These are phyloP conservation scores for Myzus persicae DNA, from an alignment of 1,140 invertebrate species.

Conservation along the genomic window DNA sequence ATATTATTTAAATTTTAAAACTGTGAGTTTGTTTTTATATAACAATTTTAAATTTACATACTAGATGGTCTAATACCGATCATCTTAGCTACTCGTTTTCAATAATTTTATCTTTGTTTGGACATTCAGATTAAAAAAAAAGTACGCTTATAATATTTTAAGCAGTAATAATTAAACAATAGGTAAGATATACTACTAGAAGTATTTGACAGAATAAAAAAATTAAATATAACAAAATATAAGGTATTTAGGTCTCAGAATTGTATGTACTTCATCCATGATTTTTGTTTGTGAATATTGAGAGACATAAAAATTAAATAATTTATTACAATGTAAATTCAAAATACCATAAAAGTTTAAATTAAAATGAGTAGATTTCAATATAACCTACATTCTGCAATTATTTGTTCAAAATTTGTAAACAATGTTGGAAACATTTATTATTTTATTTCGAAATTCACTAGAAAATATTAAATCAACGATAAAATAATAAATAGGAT, in stretches of 20 bases:
- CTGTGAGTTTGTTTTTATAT: background rate
- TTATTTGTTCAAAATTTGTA: background rate
- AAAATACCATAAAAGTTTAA: background rate
- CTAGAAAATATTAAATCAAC: background rate
- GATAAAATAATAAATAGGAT: background rate
- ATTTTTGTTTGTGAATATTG: too few relatives aligned
- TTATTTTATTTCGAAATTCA: background rate
- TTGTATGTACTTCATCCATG: too few relatives aligned
- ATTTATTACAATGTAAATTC: background rate
- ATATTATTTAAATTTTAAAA: background rate
- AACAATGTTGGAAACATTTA: background rate
- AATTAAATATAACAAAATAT: too few relatives aligned
- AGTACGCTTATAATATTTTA: too few relatives aligned
- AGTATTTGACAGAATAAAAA: background rate
- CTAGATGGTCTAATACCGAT: background rate
- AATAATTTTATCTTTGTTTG: background rate
- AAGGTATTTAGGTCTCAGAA: too few relatives aligned
- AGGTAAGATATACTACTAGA: background rate
- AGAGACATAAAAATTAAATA: background rate
- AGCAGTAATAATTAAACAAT: background rate
- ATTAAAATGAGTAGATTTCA: too few relatives aligned
- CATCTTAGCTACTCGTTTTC: background rate
- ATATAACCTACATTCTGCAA: background rate
- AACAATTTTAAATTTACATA: slow-evolving; percentile 10
- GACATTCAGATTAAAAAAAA: background rate